Percentiles rank a stretch among this genome's conserved stretches.
Conservation (phyloP, 2,113 vertebrate genomes). For the Neolamprologus brichardi region DNA sequence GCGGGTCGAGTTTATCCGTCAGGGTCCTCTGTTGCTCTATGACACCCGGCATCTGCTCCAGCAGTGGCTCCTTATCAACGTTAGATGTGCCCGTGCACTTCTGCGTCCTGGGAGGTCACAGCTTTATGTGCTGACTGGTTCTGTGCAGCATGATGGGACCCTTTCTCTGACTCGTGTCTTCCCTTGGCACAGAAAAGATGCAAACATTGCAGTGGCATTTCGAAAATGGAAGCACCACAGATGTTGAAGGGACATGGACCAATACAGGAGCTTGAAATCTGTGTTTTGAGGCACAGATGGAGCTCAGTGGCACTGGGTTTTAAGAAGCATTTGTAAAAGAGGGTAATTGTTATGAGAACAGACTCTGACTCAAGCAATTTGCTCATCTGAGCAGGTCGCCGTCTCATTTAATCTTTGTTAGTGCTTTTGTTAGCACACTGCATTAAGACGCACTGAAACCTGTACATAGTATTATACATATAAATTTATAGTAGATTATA, state of each 20-base stretch:
- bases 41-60: constrained; percentile 79
- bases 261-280: background rate
- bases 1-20: constrained; percentile 78
- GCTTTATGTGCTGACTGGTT: constrained; percentile 79
- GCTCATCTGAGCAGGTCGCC: background rate
- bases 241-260: constrained; percentile 56
- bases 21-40: constrained; percentile 76
- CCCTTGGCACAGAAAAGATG: constrained; percentile 80
- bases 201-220: constrained; percentile 70
- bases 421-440: constrained; percentile 40
- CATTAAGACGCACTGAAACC: constrained; percentile 61
- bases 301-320: background rate
- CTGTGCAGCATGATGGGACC: constrained; percentile 58
- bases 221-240: constrained; percentile 84
- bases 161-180: constrained; percentile 74
- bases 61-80: constrained; percentile 84
- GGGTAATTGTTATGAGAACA: background rate
- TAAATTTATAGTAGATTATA: constrained; percentile 33
- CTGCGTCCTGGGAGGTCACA: constrained; percentile 67
- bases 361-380: background rate
- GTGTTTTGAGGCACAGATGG: background rate
- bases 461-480: constrained; percentile 61
- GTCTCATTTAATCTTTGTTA: constrained; percentile 4
- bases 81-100: constrained; percentile 71
- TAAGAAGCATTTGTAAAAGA: background rate